Percentiles rank a stretch among this genome's conserved stretches.
Conservation (phyloP, 2,797 vertebrate genomes). For the Fringilla coelebs region DNA sequence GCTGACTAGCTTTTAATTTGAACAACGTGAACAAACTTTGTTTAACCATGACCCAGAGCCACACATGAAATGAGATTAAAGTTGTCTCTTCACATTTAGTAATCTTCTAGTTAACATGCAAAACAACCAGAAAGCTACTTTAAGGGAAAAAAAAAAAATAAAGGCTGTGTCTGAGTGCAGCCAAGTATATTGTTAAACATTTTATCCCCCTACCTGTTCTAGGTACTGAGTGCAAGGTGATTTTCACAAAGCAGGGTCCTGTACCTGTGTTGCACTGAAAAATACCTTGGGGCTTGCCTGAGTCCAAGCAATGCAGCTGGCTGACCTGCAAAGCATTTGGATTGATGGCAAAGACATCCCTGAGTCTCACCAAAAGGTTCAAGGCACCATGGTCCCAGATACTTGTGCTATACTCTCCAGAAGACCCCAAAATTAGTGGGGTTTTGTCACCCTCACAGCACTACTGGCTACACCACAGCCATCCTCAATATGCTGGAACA, state of each 20-base stretch:
- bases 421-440: neutral
- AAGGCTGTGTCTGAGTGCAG: neutral
- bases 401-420: neutral
- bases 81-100: constrained; percentile 28
- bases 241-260: neutral
- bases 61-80: constrained; percentile 21
- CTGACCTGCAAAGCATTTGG: neutral
- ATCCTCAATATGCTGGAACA: neutral
- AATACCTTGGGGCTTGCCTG: neutral
- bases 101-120: constrained; percentile 27
- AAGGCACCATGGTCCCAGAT: neutral
- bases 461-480: neutral
- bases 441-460: neutral
- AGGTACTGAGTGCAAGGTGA: neutral
- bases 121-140: constrained; percentile 10
- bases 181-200: neutral
- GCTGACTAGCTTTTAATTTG: constrained; percentile 4
- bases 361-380: neutral
- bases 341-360: neutral
- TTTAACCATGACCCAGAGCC: constrained; percentile 10
- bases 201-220: neutral
- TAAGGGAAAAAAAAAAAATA: neutral
- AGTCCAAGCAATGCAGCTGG: neutral
- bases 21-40: neutral
- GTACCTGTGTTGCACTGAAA: neutral